Evolutionary conservation across 2,113 vertebrate genomes (phyloP).

Genomic region (Phodopus roborovskii): DNA sequence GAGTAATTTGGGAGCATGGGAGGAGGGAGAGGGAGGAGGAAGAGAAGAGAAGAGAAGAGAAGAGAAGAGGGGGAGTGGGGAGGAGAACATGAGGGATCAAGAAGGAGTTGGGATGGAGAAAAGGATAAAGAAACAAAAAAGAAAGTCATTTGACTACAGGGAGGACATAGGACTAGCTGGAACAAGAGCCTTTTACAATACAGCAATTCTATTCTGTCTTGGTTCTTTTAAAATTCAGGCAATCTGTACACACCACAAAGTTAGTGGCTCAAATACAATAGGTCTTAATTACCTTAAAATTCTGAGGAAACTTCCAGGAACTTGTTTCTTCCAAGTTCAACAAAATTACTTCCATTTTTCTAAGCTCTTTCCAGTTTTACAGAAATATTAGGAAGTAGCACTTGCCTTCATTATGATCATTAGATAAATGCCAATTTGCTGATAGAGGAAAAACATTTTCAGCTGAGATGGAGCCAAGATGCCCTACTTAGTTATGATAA

Average conservation of each 20-base stretch:
- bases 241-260: not conserved
- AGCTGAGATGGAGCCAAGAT: constrained; percentile 73
- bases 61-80: no score
- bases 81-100: no score
- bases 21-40: no score
- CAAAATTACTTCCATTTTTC: constrained; percentile 54
- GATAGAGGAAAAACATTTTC: constrained; percentile 69
- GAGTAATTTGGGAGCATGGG: no score
- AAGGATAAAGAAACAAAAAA: not conserved
- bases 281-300: constrained; percentile 30
- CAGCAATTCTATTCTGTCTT: not conserved
- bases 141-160: constrained; percentile 47
- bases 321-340: constrained; percentile 58
- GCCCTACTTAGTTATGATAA: constrained; percentile 75
- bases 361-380: constrained; percentile 39
- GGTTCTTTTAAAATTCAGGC: not conserved
- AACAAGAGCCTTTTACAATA: constrained; percentile 24
- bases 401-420: constrained; percentile 71
- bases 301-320: constrained; percentile 35
- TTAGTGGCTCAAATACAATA: not conserved
- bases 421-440: constrained; percentile 72
- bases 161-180: constrained; percentile 24
- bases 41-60: no score
- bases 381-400: constrained; percentile 68
- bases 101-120: no score